Conservation (phyloP, 2,113 vertebrate species). For the Chloebia gouldiae region DNA sequence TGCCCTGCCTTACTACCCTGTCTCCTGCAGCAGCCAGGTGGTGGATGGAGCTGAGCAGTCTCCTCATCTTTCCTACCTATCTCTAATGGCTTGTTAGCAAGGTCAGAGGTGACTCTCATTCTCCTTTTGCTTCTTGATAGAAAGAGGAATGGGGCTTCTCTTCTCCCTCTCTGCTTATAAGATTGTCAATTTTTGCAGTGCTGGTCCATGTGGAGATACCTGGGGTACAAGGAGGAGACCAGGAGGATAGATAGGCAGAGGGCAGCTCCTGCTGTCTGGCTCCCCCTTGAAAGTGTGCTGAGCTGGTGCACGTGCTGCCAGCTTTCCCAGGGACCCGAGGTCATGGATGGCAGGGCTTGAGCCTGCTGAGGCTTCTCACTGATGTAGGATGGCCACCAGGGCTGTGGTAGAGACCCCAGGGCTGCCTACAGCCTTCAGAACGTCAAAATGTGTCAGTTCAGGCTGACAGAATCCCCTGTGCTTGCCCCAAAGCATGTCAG, state of each 20-base stretch:
- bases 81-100: background rate
- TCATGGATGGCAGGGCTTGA: background rate
- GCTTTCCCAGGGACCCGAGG: background rate
- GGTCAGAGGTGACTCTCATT: background rate
- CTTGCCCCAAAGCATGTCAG: rapidly evolving
- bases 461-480: background rate
- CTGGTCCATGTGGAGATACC: background rate
- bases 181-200: background rate
- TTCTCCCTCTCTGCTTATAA: background rate
- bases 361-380: background rate
- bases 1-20: background rate
- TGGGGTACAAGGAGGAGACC: background rate
- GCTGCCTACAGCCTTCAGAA: background rate
- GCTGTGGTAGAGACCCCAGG: background rate
- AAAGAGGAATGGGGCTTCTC: rapidly evolving
- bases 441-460: background rate
- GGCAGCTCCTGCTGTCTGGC: background rate
- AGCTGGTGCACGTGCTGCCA: background rate
- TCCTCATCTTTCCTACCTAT: background rate
- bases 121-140: background rate
- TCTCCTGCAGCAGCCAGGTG: background rate
- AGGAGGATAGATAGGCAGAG: background rate
- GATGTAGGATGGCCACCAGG: background rate
- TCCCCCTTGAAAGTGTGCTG: background rate
- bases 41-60: background rate